These are phyloP conservation scores for Euwallacea fornicatus DNA, from an alignment of 1,140 invertebrate genomes.

Conservation along the genomic window DNA sequence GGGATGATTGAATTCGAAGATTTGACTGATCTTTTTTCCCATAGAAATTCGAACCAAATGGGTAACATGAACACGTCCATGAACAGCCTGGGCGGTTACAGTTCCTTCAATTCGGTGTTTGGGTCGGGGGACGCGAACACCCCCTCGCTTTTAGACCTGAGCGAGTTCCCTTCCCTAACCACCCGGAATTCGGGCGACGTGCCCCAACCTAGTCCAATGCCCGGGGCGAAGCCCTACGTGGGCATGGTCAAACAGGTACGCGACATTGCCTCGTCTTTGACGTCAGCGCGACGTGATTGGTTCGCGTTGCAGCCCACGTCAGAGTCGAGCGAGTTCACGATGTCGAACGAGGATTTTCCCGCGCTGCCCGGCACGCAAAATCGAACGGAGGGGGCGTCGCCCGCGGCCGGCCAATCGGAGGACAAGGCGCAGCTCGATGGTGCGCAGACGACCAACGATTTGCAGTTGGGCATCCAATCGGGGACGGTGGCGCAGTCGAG, in stretches of 20 bases:
- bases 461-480: conserved; percentile 35
- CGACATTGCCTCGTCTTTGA: neutral
- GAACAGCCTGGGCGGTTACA: conserved; percentile 66
- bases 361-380: conserved; percentile 77
- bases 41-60: conserved; percentile 63
- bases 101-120: conserved; percentile 79
- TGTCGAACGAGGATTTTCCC: conserved; percentile 98
- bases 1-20: too few species aligned
- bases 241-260: conserved; percentile 85
- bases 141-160: conserved; percentile 81
- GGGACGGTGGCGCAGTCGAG: conserved; percentile 55
- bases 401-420: conserved; percentile 55
- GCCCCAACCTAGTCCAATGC: conserved; percentile 77
- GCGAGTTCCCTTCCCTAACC: conserved; percentile 88
- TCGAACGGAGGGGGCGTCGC: conserved; percentile 59
- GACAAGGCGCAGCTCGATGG: conserved; percentile 62
- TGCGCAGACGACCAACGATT: conserved; percentile 36
- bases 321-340: conserved; percentile 92
- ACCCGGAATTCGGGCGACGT: conserved; percentile 71
- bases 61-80: conserved; percentile 65
- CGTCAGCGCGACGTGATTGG: too few species aligned
- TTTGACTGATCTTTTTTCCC: conserved; percentile 12
- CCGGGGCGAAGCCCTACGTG: conserved; percentile 87
- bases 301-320: conserved; percentile 67
- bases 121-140: conserved; percentile 72